Base-by-base conservation (phyloP, 2,797 vertebrate species). In the Malacoraja senta region DNA sequence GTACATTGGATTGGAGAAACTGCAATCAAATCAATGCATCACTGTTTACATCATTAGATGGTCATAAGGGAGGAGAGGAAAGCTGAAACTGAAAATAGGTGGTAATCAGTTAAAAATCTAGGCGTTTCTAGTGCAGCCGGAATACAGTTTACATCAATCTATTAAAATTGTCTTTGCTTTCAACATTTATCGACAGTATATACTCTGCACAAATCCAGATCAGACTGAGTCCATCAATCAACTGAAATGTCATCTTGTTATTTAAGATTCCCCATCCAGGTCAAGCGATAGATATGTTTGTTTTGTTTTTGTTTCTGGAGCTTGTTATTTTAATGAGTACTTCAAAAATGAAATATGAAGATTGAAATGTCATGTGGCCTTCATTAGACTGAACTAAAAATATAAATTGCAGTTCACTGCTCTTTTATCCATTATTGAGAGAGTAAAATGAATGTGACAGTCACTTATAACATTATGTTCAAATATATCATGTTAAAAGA, bases 281-380 rank as follows among this genome's bases (percentile, higher is more conserved):
- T 17, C 84, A 65, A 21, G n/a, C 4, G 19, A 65, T 17, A 19
- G 6, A 32, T 65, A 32, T 68, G n/a, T 29, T 65, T n/a, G 63
- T 68, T 88, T 65, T 32, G n/a, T n/a, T 35, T 68, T 88, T 68
- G 32, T 21, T 88, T 35, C 2, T 68, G 1, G n/a, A 68, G 84
- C 84, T 88, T 19, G 19, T 88, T 65, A 88, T 68, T 88, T 65
- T 88, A 65, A 88, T 19, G n/a, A 84, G 24, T 84, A 84, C 3
- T 29, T 83, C 81, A n/a, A 29, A 61, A 84, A n/a, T 84, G 3
- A 84, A 84, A 61, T 84, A 21, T 32, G 61, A 84, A 63, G 29
- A 63, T 86, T 68, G 63, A 68, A 32, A 63, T 65, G n/a, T 88
- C 63, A 68, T 21, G 15, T 88, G n/a, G 1, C n/a, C 19, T 88